A percentile compares a stretch with the other conserved stretches of the same genome.
phyloP scores from a whole-genome alignment of 2,888 invertebrate species.

The Conistra vaccinii region DNA sequence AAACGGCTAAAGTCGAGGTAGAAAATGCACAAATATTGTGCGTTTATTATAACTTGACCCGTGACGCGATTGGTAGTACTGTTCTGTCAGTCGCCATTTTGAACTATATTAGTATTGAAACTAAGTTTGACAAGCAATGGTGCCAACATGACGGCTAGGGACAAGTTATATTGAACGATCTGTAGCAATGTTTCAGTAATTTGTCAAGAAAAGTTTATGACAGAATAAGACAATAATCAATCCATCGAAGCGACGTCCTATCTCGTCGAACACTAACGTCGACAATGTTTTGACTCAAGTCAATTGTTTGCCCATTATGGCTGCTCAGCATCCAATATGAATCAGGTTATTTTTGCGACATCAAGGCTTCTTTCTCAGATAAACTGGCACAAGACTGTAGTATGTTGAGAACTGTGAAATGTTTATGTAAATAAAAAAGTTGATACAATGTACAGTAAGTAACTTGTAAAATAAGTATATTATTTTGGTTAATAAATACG shows the following conservation, averaged over 20 bases:
- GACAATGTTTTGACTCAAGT: background rate
- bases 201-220: no score
- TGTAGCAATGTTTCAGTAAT: no score
- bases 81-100: no score
- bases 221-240: no score
- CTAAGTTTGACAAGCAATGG: no score
- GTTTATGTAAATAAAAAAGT: conserved; percentile 71
- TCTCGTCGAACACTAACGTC: background rate
- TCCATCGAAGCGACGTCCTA: background rate
- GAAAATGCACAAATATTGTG: background rate
- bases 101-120: no score
- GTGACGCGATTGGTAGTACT: no score
- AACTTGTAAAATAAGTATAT: conserved; percentile 85
- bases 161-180: no score
- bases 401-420: conserved; percentile 59
- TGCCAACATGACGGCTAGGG: no score
- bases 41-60: no score
- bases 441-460: conserved; percentile 76
- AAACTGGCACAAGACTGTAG: conserved; percentile 12
- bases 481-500: conserved; percentile 80
- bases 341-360: conserved; percentile 9
- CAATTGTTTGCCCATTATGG: background rate
- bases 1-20: background rate
- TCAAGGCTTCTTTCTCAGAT: background rate
- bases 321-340: background rate